Evolutionary conservation across 2,797 vertebrate species (phyloP).

Genomic region (Lutjanus argentimaculatus): DNA sequence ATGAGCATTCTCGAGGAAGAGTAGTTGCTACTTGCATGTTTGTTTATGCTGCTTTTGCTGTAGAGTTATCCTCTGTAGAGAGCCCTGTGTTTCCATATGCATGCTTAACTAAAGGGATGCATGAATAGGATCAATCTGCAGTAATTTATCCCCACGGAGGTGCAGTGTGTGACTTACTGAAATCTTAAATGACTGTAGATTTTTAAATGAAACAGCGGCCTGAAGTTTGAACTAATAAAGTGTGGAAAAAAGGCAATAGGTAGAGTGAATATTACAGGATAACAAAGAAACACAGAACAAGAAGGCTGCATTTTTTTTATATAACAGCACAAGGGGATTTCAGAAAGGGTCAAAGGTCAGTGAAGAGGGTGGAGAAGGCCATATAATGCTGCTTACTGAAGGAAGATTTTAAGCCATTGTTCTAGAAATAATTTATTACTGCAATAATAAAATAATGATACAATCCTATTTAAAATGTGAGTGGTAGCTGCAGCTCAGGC

Average conservation of each 20-base stretch:
- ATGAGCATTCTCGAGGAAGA: slow-evolving; percentile 39
- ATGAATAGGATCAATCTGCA: slow-evolving; percentile 57
- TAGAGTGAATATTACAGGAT: not conserved
- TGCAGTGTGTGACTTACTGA: slow-evolving; percentile 18
- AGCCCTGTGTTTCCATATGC: slow-evolving; percentile 64
- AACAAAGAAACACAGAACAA: slow-evolving; percentile 3
- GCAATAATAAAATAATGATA: slow-evolving; percentile 45
- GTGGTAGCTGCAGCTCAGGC: slow-evolving; percentile 4
- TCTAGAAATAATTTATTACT: slow-evolving; percentile 14
- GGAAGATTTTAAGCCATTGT: slow-evolving; percentile 51
- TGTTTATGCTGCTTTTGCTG: slow-evolving; percentile 64
- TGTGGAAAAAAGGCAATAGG: not conserved
- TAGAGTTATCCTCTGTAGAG: slow-evolving; percentile 56
- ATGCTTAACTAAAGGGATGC: slow-evolving; percentile 72
- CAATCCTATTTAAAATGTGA: not conserved
- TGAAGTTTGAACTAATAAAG: not conserved
- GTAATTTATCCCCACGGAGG: slow-evolving; percentile 16
- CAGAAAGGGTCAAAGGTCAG: slow-evolving; percentile 1
- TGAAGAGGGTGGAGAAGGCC: not conserved
- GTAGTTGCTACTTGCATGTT: slow-evolving; percentile 75
- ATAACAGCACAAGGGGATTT: not conserved
- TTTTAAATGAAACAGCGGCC: slow-evolving; percentile 19
- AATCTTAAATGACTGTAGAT: slow-evolving; percentile 17
- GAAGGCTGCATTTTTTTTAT: not conserved
- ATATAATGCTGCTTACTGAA: slow-evolving; percentile 28